Percentiles rank a stretch among this genome's conserved stretches.
Conservation (phyloP, 2,888 invertebrate species). For the Neoascia interrupta region DNA sequence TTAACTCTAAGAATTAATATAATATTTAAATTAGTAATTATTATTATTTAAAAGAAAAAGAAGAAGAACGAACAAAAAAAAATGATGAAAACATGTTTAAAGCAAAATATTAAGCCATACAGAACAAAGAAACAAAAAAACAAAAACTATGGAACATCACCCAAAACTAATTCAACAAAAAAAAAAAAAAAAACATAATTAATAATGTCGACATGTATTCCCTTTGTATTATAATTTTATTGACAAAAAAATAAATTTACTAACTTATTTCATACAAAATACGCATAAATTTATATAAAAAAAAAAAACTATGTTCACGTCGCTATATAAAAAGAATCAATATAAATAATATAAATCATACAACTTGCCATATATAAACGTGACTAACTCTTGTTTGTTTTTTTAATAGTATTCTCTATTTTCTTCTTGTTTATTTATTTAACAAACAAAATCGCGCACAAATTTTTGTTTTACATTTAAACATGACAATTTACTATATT, state of each 20-base stretch:
- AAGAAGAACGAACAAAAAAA: slow-evolving; percentile 27
- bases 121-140: slow-evolving; percentile 27
- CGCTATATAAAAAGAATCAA: slow-evolving; percentile 41
- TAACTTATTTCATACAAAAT: slow-evolving; percentile 61
- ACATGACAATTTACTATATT: slow-evolving; percentile 47
- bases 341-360: slow-evolving; percentile 26
- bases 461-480: slow-evolving; percentile 35
- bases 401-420: slow-evolving; percentile 25
- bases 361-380: slow-evolving; percentile 62
- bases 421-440: slow-evolving; percentile 15
- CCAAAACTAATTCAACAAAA: slow-evolving; percentile 28
- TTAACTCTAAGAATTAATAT: slow-evolving; percentile 66
- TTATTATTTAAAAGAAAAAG: slow-evolving; percentile 55
- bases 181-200: slow-evolving; percentile 23
- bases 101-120: slow-evolving; percentile 49
- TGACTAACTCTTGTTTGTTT: slow-evolving; percentile 35
- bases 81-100: slow-evolving; percentile 36
- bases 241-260: slow-evolving; percentile 64
- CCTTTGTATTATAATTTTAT: slow-evolving; percentile 68
- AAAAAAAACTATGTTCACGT: slow-evolving; percentile 56
- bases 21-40: slow-evolving; percentile 68
- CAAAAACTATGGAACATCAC: slow-evolving; percentile 35
- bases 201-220: slow-evolving; percentile 58
- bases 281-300: slow-evolving; percentile 23
- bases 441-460: slow-evolving; percentile 44